Conservation (phyloP, 2,888 invertebrate species). For the Scaptomyza flava region DNA sequence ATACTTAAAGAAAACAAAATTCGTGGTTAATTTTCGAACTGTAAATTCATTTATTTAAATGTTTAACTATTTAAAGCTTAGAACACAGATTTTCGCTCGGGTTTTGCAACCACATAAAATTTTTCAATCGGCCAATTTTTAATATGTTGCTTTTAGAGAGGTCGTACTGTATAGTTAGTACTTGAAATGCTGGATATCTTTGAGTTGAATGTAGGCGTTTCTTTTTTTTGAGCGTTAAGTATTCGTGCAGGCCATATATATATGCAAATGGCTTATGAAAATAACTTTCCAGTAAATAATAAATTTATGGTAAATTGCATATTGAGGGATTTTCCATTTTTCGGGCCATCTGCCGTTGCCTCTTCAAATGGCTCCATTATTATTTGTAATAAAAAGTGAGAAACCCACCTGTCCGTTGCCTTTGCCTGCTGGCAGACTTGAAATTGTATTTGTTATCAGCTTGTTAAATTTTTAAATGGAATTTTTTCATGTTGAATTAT, state of each 20-base stretch:
- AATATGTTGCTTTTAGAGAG: no score
- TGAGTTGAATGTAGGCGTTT: neutral
- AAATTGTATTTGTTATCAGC: slow-evolving; percentile 61
- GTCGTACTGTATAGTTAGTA: neutral
- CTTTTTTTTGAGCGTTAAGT: neutral
- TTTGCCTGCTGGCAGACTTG: slow-evolving; percentile 42
- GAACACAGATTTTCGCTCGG: no score
- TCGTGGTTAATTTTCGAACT: no score
- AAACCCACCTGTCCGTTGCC: slow-evolving; percentile 24
- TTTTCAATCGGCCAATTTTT: no score
- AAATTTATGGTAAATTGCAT: slow-evolving; percentile 81
- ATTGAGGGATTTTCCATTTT: slow-evolving; percentile 70
- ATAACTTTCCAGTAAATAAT: slow-evolving; percentile 79
- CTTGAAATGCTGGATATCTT: slow-evolving; percentile 12
- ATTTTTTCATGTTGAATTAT: slow-evolving; percentile 63
- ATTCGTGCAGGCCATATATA: slow-evolving; percentile 49
- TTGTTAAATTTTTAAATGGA: slow-evolving; percentile 70
- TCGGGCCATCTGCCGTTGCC: slow-evolving; percentile 50
- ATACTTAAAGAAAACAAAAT: no score
- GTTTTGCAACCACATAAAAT: no score
- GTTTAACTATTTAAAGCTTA: no score
- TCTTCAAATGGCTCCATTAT: slow-evolving; percentile 34
- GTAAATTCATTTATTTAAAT: no score
- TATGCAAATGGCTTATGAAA: slow-evolving; percentile 79
- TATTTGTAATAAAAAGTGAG: slow-evolving; percentile 42